Percentiles rank a stretch among this genome's conserved stretches.
phyloP scores from a whole-genome alignment of 2,888 invertebrate genomes.

The Leucozona laternaria region DNA sequence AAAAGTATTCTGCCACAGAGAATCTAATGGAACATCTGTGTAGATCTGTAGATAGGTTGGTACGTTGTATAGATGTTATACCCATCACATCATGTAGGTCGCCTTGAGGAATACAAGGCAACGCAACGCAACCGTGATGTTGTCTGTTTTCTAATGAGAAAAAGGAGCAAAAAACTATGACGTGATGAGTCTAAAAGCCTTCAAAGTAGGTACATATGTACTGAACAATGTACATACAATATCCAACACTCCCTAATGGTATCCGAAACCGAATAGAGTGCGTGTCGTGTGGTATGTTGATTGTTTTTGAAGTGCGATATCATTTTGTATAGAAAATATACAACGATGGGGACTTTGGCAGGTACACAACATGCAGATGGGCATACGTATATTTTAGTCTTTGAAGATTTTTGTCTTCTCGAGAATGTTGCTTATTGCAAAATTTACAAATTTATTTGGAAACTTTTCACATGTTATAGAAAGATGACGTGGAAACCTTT shows the following conservation, averaged over 20 bases:
- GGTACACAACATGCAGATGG: too few species aligned
- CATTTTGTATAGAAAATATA: not conserved
- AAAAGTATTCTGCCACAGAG: conserved; percentile 16
- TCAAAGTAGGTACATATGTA: conserved; percentile 24
- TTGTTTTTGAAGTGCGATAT: conserved; percentile 15
- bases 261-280: conserved; percentile 52
- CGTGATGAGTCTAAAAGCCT: conserved; percentile 22
- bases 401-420: not conserved
- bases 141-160: conserved; percentile 53
- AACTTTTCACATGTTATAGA: not conserved
- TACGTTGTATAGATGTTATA: conserved; percentile 31
- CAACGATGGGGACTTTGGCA: not conserved
- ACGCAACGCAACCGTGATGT: conserved; percentile 13
- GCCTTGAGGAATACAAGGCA: conserved; percentile 64
- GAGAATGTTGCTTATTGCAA: not conserved
- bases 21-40: conserved; percentile 69
- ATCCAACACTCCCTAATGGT: conserved; percentile 23
- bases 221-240: not conserved
- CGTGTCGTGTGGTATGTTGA: conserved; percentile 37
- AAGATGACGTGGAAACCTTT: not conserved
- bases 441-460: not conserved
- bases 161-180: conserved; percentile 33
- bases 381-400: not conserved
- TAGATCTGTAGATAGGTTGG: not conserved
- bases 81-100: conserved; percentile 28